Base-by-base conservation (phyloP, 2,888 invertebrate species). In the Hemicrepidius hirtus region DNA sequence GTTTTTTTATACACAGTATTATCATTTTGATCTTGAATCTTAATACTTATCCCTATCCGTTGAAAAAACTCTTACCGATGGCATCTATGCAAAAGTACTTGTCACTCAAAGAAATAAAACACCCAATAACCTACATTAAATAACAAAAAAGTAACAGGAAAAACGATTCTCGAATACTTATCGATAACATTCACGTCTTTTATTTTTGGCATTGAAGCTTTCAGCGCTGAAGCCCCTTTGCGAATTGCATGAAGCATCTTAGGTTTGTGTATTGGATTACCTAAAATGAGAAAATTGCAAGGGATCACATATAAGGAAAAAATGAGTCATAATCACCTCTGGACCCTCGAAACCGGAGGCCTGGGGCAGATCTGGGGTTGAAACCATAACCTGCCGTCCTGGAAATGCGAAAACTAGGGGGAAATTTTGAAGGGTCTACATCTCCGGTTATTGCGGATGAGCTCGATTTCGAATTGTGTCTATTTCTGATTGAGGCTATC, bases 141-240 rank as follows among this genome's bases (percentile, higher is more conserved):
- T 78, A 97, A 88, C 83, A 98, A 91, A 86, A 99, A 99, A 80
- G 97, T 94, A 76, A 98, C 94, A 0, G 99, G 99, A 86, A 99
- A 99, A 76, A 98, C 91, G 82, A 99, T 93, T 80, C 99, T 91
- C 37, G 98, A 98, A 86, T 98, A 98, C 82, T 98, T 98, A 88
- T 99, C 99, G 83, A 99, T 98, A 79, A 98, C 93, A 86, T 99
- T 99, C 74, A 99, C 98, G 87, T 99, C 98, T 82, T 97, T 94
- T 79, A 99, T 97, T 87, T 94, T 95, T n/a, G 97, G 97, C 91
- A 97, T 93, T 35, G 96, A 95, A n/a, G 93, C 92, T 83, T 94
- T 94, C 80, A 97, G 87, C 35, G 94, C 95, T n/a, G 93, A 92
- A 1, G 97, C 96, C 55, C 96, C 95, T 80, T 92, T 92, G 60